A percentile compares a stretch with the other conserved stretches of the same genome.
phyloP scores from a whole-genome alignment of 2,113 vertebrate genomes.

The Taurulus bubalis region DNA sequence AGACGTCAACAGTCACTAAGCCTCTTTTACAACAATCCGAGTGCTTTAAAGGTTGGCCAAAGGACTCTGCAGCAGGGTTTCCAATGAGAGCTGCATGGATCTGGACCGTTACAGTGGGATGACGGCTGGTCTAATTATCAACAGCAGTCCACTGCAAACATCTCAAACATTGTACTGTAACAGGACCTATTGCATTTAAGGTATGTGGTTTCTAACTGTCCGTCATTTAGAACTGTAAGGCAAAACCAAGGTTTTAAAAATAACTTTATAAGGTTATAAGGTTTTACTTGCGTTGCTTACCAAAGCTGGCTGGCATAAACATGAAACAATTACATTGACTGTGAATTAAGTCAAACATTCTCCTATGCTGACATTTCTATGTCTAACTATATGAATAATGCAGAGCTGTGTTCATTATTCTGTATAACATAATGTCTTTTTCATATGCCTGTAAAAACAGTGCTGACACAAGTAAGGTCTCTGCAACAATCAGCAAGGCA shows the following conservation, averaged over 20 bases:
- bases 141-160: background rate
- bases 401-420: constrained; percentile 23
- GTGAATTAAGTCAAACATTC: constrained; percentile 8
- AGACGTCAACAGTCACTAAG: constrained; percentile 52
- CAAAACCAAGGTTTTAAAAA: constrained; percentile 2
- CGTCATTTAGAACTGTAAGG: background rate
- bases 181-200: background rate
- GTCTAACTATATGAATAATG: constrained; percentile 15
- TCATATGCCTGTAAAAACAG: constrained; percentile 34
- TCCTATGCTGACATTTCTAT: background rate
- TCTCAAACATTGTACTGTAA: background rate
- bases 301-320: background rate
- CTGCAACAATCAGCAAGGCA: constrained; percentile 22
- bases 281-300: background rate
- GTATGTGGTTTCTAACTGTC: background rate
- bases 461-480: background rate
- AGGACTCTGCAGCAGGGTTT: constrained; percentile 34
- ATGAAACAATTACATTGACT: background rate
- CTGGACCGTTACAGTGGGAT: constrained; percentile 30
- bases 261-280: background rate
- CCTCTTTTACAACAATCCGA: constrained; percentile 53
- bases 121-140: constrained; percentile 7
- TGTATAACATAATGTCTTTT: constrained; percentile 39
- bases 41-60: constrained; percentile 48
- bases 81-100: constrained; percentile 29